Evolutionary conservation across 2,113 vertebrate genomes (phyloP).

Genomic region (Chloropsis hardwickii): DNA sequence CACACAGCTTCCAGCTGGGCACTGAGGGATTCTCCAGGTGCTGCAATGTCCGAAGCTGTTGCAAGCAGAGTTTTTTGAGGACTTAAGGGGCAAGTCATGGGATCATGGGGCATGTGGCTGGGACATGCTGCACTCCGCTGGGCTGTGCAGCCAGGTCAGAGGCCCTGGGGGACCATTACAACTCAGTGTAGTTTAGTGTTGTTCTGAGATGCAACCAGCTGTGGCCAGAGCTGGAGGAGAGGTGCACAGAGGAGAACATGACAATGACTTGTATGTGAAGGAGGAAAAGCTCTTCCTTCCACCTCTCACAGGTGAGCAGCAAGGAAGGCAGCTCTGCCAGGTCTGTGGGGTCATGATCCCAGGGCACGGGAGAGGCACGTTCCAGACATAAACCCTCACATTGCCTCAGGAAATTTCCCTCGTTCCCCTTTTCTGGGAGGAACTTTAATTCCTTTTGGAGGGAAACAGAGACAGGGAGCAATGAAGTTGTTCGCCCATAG

Average conservation of each 20-base stretch:
- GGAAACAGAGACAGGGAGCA: neutral
- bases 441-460: neutral
- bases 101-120: neutral
- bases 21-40: neutral
- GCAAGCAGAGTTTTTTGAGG: neutral
- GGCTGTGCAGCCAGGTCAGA: neutral
- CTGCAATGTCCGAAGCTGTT: accelerated
- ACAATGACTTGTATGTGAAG: neutral
- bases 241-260: neutral
- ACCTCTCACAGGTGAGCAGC: neutral
- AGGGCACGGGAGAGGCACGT: neutral
- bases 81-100: neutral
- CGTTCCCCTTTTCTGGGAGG: neutral
- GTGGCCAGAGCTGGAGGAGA: neutral
- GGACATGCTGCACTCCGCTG: neutral
- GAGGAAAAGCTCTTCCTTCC: neutral
- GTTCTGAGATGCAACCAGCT: slow-evolving; percentile 7
- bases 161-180: neutral
- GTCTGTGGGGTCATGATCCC: neutral
- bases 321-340: neutral
- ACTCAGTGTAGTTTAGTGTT: neutral
- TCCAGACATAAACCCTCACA: neutral
- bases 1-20: neutral
- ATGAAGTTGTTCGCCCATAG: neutral
- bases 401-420: neutral